A percentile compares a stretch with the other conserved stretches of the same genome.
phyloP scores from a whole-genome alignment of 2,797 vertebrate genomes.

The Staurois parvus region DNA sequence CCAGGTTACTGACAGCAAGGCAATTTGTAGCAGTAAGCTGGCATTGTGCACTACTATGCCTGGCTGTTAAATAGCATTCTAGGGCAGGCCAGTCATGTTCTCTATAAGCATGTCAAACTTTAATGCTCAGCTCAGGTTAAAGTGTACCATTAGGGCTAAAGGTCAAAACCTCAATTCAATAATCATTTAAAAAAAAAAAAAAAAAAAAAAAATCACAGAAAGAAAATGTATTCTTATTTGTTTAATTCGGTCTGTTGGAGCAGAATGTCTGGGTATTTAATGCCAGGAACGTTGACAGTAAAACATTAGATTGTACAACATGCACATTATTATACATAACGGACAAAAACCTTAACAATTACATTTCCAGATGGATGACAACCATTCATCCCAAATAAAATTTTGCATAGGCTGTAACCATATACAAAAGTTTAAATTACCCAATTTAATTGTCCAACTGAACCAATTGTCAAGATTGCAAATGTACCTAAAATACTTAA shows the following conservation, averaged over 20 bases:
- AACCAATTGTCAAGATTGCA: background rate
- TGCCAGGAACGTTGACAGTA: conserved; percentile 41
- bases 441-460: background rate
- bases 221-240: conserved; percentile 36
- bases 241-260: conserved; percentile 55
- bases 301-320: conserved; percentile 50
- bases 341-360: conserved; percentile 20
- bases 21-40: too few relatives aligned
- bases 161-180: too few relatives aligned
- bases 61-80: too few relatives aligned
- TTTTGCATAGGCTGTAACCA: background rate
- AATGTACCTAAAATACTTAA: background rate
- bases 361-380: conserved; percentile 3
- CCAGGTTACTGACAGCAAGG: too few relatives aligned
- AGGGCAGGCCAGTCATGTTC: too few relatives aligned
- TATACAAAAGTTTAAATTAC: conserved; percentile 20
- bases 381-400: background rate
- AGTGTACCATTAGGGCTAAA: too few relatives aligned
- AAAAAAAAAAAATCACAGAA: background rate
- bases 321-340: conserved; percentile 43
- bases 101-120: too few relatives aligned
- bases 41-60: too few relatives aligned
- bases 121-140: too few relatives aligned
- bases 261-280: conserved; percentile 54
- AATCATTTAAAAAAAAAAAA: too few relatives aligned